Evolutionary conservation across 2,113 vertebrate genomes (phyloP).

Genomic region (Entosphenus tridentatus): DNA sequence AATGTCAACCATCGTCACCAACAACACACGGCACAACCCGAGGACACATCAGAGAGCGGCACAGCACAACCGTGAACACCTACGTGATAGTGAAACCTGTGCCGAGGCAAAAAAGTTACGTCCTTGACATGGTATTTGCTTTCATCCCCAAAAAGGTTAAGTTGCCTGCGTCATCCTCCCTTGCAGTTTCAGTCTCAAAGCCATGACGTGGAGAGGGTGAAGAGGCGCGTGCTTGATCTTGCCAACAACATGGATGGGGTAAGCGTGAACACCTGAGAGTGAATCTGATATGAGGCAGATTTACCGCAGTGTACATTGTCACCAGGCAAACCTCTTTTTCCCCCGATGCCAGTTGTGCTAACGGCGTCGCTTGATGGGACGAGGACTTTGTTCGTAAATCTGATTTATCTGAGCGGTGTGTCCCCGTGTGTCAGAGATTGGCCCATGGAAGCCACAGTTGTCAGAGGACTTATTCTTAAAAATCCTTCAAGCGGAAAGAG

Average conservation of each 20-base stretch:
- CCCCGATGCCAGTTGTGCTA: not conserved
- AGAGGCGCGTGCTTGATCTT: constrained; percentile 45
- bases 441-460: no score
- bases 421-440: no score
- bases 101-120: not conserved
- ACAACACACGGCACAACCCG: no score
- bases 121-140: not conserved
- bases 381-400: not conserved
- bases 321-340: no score
- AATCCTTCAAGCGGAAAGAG: no score
- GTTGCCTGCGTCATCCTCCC: not conserved
- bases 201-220: constrained; percentile 25
- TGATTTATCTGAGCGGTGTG: not conserved
- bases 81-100: not conserved
- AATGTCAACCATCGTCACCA: no score
- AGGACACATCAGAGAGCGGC: not conserved
- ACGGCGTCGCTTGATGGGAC: no score
- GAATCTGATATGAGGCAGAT: no score
- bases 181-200: constrained; percentile 36
- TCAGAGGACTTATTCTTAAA: no score
- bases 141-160: not conserved
- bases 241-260: constrained; percentile 60
- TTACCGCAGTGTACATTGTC: not conserved
- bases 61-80: not conserved
- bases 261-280: constrained; percentile 16